Conservation (phyloP, 2,888 invertebrate genomes). For the Cataglyphis albicans region DNA sequence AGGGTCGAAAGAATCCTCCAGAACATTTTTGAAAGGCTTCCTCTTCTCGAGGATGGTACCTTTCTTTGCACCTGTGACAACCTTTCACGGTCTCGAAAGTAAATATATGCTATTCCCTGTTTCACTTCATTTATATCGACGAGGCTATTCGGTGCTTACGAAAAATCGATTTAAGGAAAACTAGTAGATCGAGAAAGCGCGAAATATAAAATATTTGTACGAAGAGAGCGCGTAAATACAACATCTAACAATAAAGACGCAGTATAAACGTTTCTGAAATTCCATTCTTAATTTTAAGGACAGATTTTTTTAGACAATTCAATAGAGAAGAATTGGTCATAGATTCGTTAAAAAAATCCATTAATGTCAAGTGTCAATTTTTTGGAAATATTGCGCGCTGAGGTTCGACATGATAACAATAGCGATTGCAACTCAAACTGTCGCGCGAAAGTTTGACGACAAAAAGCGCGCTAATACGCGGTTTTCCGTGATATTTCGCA, state of each 20-base stretch:
- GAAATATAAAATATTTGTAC: conserved; percentile 17
- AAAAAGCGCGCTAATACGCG: conserved; percentile 9
- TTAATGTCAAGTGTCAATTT: not conserved
- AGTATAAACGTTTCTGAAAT: not conserved
- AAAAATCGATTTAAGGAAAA: conserved; percentile 1
- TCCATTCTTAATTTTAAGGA: not conserved
- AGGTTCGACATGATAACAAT: not conserved
- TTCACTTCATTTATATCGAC: conserved; percentile 18
- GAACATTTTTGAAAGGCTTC: conserved; percentile 70
- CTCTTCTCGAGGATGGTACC: conserved; percentile 30
- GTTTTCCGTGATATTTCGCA: conserved; percentile 7
- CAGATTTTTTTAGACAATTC: not conserved
- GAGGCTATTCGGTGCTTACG: not conserved
- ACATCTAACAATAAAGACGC: not conserved
- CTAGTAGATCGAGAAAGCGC: not conserved
- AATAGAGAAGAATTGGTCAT: not conserved
- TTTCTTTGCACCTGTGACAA: conserved; percentile 62
- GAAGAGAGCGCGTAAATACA: not conserved
- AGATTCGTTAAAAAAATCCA: not conserved
- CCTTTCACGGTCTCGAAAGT: not conserved
- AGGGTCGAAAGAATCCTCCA: conserved; percentile 55
- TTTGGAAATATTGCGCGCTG: not conserved
- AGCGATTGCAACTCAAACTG: not conserved
- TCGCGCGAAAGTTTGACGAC: conserved; percentile 35
- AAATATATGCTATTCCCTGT: conserved; percentile 18